Evolutionary conservation across 1,140 invertebrate genomes (phyloP), one percentile per base, ranked within the genome.

Genomic region (Nebria ingens): DNA sequence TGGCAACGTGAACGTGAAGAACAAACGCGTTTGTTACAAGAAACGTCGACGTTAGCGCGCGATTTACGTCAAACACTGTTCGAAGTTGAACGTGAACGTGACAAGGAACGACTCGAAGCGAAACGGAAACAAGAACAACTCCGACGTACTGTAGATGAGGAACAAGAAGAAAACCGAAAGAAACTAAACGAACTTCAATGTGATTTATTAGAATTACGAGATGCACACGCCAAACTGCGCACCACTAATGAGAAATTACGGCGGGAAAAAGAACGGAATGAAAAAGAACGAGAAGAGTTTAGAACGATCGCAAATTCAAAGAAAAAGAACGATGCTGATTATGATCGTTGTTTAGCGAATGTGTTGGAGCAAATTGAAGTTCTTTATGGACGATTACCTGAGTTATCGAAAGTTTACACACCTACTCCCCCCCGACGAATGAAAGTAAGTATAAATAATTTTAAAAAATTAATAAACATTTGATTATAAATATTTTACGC

Each of bases 1-100:
- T 97, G 93, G 93, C 91, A 95, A 63, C 96, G 95, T 68, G 94
- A 97, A 69, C 76, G 93, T 53, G 87, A 91, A 64, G 91, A 96
- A 65, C 91, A 96, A 64, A 91, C 93, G 62, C 77, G 91, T 6
- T 72, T 96, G 19, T 71, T 97, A 2, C 86, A 90, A 64, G 92
- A 97, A 73, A 93, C 92, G 0, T 91, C 93, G 52, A 91, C 88
- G 0, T 76, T 97, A 45, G 91, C 93, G 0, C 76, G 91, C 57
- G 93, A 97, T 70, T 72, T 97, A 19, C 73, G 89, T 12, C 89
- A 91, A 69, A 93, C 89, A 0, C 73, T 93, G 13, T 89, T 90
- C 63, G 89, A 93, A 75, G 87, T 89, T 40, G 91, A 94, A 72
- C 76, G 88, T 52, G 90, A 93, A 74, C 76, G 89, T 56, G 91